Conservation (phyloP, 2,888 invertebrate genomes). For the Torymus aiolomorphi region DNA sequence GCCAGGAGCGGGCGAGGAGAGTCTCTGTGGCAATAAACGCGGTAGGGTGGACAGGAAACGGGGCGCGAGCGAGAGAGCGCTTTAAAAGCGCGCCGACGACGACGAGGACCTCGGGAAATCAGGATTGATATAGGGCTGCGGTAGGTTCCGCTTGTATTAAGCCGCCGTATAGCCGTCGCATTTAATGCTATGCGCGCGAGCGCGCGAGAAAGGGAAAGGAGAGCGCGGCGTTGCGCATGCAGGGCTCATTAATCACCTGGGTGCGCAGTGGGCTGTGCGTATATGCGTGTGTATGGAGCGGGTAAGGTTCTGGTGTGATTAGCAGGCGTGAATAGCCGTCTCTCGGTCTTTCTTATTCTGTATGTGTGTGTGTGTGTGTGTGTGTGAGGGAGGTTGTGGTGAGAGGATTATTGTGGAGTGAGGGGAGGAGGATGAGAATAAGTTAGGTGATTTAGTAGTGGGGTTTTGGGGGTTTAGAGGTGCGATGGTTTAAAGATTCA, state of each 20-base stretch:
- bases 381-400: no score
- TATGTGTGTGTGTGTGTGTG: no score
- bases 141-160: constrained; percentile 67
- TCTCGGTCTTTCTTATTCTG: background rate
- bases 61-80: background rate
- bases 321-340: constrained; percentile 66
- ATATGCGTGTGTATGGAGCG: background rate
- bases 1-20: constrained; percentile 32
- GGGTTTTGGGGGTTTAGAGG: no score
- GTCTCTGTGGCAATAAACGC: constrained; percentile 33
- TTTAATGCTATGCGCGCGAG: no score
- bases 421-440: no score
- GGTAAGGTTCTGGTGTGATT: constrained; percentile 65
- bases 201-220: constrained; percentile 20
- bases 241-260: constrained; percentile 67
- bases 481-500: no score
- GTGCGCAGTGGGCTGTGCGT: constrained; percentile 31
- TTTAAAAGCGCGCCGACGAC: background rate
- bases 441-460: no score
- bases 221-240: constrained; percentile 6
- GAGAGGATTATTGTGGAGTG: no score
- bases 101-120: constrained; percentile 62
- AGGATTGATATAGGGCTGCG: constrained; percentile 70
- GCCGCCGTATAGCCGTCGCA: no score
- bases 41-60: background rate